These are phyloP conservation scores for Pinna nobilis DNA, from an alignment of 1,140 invertebrate species.

Conservation along the genomic window DNA sequence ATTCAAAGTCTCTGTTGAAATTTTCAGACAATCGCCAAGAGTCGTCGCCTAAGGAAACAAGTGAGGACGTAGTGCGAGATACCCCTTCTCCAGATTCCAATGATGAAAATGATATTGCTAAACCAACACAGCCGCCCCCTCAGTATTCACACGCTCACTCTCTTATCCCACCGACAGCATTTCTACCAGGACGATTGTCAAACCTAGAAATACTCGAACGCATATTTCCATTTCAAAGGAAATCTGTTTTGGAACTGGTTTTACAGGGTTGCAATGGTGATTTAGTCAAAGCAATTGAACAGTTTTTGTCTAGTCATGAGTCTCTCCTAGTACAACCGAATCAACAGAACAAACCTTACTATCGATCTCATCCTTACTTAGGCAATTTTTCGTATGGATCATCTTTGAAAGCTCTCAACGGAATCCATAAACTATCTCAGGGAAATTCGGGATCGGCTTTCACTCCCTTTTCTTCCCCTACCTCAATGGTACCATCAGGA, in stretches of 20 bases:
- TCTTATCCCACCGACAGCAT: conserved; percentile 55
- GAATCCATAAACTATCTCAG: conserved; percentile 42
- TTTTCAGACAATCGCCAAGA: too few species aligned
- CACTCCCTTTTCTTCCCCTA: conserved; percentile 62
- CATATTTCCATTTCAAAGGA: conserved; percentile 89
- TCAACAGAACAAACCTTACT: conserved; percentile 20
- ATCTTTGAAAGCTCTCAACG: conserved; percentile 40
- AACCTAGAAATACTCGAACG: conserved; percentile 89
- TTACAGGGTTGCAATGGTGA: conserved; percentile 90
- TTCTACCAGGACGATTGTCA: conserved; percentile 75
- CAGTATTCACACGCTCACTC: background rate
- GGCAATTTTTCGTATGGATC: conserved; percentile 35
- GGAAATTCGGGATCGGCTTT: conserved; percentile 69
- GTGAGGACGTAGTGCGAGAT: too few species aligned
- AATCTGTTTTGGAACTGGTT: conserved; percentile 90
- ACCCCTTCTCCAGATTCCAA: conserved; percentile 19
- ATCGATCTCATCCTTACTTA: conserved; percentile 41
- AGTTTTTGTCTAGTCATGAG: conserved; percentile 77
- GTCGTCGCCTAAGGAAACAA: too few species aligned
- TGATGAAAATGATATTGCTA: background rate
- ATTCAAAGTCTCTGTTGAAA: too few species aligned
- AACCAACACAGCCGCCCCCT: background rate
- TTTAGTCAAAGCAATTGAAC: conserved; percentile 86
- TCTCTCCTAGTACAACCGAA: conserved; percentile 62
- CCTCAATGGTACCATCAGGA: conserved; percentile 40